phyloP scores from a whole-genome alignment of 2,797 vertebrate genomes.

The Enteromius viviparus region DNA sequence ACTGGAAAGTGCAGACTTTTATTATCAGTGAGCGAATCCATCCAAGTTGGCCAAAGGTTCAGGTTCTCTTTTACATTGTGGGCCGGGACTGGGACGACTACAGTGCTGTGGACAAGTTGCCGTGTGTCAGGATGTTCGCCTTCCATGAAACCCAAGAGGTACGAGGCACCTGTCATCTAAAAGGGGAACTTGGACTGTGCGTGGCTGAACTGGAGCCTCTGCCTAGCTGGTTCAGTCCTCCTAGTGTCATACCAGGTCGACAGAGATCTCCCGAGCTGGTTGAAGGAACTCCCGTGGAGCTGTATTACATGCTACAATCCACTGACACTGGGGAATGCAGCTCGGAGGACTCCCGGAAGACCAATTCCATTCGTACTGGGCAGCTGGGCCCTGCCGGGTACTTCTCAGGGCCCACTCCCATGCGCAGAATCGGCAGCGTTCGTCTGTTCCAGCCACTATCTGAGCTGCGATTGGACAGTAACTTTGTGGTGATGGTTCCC shows the following conservation, averaged over 20 bases:
- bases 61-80: constrained; percentile 82
- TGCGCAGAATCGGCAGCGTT: constrained; percentile 87
- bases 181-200: constrained; percentile 83
- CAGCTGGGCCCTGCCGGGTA: constrained; percentile 76
- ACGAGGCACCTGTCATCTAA: constrained; percentile 79
- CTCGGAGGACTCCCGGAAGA: constrained; percentile 80
- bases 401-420: constrained; percentile 78
- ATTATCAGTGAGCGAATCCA: constrained; percentile 82
- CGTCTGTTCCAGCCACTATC: constrained; percentile 83
- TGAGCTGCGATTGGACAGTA: constrained; percentile 85
- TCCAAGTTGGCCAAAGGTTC: constrained; percentile 83
- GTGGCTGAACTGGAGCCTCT: constrained; percentile 84
- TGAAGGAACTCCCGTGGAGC: constrained; percentile 83
- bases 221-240: constrained; percentile 82
- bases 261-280: constrained; percentile 77
- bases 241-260: constrained; percentile 79
- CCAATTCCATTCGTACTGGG: constrained; percentile 77
- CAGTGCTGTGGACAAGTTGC: constrained; percentile 77
- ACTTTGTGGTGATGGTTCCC: constrained; percentile 87
- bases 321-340: constrained; percentile 76
- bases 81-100: constrained; percentile 86
- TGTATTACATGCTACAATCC: constrained; percentile 82
- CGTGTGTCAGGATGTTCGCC: constrained; percentile 82
- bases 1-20: constrained; percentile 84
- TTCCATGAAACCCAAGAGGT: constrained; percentile 87